phyloP scores from a whole-genome alignment of 2,888 invertebrate genomes.

The Pandemis heparana region DNA sequence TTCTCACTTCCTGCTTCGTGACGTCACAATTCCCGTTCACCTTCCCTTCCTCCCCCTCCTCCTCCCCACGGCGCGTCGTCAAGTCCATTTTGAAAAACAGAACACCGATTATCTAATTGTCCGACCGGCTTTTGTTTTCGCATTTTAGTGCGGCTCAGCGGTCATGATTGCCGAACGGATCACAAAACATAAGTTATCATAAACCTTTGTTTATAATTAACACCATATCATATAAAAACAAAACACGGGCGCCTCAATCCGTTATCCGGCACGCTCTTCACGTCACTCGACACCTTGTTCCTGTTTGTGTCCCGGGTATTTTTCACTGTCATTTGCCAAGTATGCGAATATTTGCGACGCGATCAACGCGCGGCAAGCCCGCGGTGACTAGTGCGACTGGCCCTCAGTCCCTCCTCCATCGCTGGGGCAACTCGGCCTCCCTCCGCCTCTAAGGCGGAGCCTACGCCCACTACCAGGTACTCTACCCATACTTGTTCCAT shows the following conservation, averaged over 20 bases:
- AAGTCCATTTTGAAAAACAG: constrained; percentile 75
- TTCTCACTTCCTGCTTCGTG: constrained; percentile 64
- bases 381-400: constrained; percentile 79
- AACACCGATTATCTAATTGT: constrained; percentile 47
- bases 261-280: constrained; percentile 17
- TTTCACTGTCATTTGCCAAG: constrained; percentile 32
- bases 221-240: background rate
- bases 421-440: constrained; percentile 69
- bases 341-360: constrained; percentile 53
- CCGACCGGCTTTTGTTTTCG: constrained; percentile 43
- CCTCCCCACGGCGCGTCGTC: constrained; percentile 77
- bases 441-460: constrained; percentile 77
- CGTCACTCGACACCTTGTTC: constrained; percentile 31
- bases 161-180: constrained; percentile 5
- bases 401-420: constrained; percentile 73
- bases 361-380: constrained; percentile 74
- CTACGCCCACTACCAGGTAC: constrained; percentile 60
- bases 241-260: constrained; percentile 15
- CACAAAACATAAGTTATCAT: too few species aligned
- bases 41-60: constrained; percentile 67
- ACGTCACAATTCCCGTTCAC: constrained; percentile 67
- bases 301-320: constrained; percentile 8
- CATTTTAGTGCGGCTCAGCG: constrained; percentile 47
- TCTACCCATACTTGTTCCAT: constrained; percentile 51
- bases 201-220: background rate